Evolutionary conservation across 2,888 invertebrate species (phyloP).

Genomic region (Drosophila histrio): DNA sequence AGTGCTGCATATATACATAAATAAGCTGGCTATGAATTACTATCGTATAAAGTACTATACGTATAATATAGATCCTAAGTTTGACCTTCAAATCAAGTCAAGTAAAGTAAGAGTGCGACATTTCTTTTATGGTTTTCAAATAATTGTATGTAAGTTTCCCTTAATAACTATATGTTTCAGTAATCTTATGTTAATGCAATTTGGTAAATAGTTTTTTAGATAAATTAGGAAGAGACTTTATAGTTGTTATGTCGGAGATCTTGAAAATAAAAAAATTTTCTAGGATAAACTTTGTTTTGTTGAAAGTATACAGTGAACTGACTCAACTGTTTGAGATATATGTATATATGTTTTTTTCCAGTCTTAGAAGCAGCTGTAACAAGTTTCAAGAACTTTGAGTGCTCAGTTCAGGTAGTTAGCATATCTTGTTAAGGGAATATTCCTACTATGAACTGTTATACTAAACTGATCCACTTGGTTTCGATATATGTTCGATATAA

Average conservation of each 20-base stretch:
- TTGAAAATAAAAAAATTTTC: no score
- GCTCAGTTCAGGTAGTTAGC: neutral
- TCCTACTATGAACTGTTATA: neutral
- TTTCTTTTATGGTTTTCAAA: no score
- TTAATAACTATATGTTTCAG: no score
- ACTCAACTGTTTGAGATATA: neutral
- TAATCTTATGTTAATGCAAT: no score
- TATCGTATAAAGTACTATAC: neutral
- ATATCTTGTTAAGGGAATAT: no score
- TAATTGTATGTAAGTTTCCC: no score
- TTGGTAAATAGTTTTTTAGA: no score
- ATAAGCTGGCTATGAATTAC: neutral
- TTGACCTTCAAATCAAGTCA: neutral
- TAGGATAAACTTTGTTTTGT: neutral
- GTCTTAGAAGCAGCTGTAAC: neutral
- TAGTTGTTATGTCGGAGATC: no score
- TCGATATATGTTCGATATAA: neutral
- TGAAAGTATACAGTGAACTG: no score
- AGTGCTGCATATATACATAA: conserved; percentile 1
- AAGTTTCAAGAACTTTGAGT: neutral
- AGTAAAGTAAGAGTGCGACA: no score
- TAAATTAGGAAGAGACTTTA: no score
- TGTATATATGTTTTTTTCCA: neutral
- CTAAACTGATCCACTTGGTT: neutral
- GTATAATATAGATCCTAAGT: neutral